Percentiles rank a stretch among this genome's conserved stretches.
Evolutionary conservation across 2,113 vertebrate genomes (phyloP).

Genomic region (Paramisgurnus dabryanus): DNA sequence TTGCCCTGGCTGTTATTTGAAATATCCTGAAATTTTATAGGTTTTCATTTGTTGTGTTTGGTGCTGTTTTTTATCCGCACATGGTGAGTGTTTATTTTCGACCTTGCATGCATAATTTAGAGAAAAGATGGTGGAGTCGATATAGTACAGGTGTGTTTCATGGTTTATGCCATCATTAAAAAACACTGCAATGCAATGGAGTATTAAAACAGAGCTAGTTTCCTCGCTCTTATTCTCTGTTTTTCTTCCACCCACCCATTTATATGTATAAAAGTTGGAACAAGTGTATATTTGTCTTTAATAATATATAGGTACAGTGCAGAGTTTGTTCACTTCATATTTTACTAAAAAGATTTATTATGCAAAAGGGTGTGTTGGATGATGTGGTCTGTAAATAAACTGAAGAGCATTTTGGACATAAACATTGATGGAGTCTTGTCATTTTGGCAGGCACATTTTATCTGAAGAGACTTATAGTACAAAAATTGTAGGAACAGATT

Average conservation of each 20-base stretch:
- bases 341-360: conserved; percentile 60
- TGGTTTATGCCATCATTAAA: too few relatives aligned
- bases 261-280: too few relatives aligned
- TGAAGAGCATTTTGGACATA: conserved; percentile 16
- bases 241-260: background rate
- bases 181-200: background rate
- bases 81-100: too few relatives aligned
- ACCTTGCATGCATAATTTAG: too few relatives aligned
- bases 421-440: background rate
- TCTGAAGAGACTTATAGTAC: conserved; percentile 23
- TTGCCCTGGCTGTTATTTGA: too few relatives aligned
- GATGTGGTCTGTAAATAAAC: background rate
- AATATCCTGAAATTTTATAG: too few relatives aligned
- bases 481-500: conserved; percentile 29
- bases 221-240: background rate
- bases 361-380: conserved; percentile 52
- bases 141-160: too few relatives aligned
- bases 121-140: too few relatives aligned
- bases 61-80: too few relatives aligned
- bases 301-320: conserved; percentile 64
- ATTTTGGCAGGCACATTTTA: conserved; percentile 7
- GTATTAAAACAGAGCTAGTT: background rate
- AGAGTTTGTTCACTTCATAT: conserved; percentile 43
- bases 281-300: conserved; percentile 59
- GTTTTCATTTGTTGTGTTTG: too few relatives aligned